Evolutionary conservation across 2,797 vertebrate species (phyloP), one percentile per base, ranked within the genome.

Genomic region (Leontopithecus rosalia): DNA sequence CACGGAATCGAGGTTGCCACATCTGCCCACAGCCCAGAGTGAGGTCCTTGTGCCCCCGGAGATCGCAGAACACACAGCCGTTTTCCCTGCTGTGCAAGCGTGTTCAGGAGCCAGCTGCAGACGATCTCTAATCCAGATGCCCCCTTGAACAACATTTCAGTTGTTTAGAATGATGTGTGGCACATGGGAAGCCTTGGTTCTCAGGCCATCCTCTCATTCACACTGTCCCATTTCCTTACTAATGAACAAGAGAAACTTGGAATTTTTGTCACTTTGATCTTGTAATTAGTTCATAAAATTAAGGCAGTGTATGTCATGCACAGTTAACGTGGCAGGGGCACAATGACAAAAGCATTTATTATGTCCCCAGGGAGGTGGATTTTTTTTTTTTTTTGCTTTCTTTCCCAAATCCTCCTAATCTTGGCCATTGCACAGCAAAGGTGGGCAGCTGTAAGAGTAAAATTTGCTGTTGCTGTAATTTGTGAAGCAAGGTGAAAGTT

Each of bases 401-500:
- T 72, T 79, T 58, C 6, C 9, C n/a, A 36, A 19, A 85, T 89
- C 86, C 67, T 94, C 43, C 57, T 80, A 5, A 55, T 90, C n/a
- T 61, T 75, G 36, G 30, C 4, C 50, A 85, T 97, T 83, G n/a
- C 46, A 77, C 8, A 4, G 36, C 22, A 88, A 33, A 77, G 75
- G 93, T 64, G 75, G 94, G 19, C 8, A 5, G 2, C 88, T 81
- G 67, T 72, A 90, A 87, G 76, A 93, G 96, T 46, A 94, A 50
- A 20, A 28, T 91, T 84, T 61, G 86, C 17, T 94, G 97, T 89
- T 85, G 80, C 70, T 57, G 14, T 93, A 70, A 89, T 95, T 96
- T 76, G 48, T 64, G 96, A 93, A 58, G 30, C 81, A 50, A 98
- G 39, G 75, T 20, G 7, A 19, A 96, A 83, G 12, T 80, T 57